phyloP scores from a whole-genome alignment of 23 tunicate genomes.

The Clavelina lepadiformis region DNA sequence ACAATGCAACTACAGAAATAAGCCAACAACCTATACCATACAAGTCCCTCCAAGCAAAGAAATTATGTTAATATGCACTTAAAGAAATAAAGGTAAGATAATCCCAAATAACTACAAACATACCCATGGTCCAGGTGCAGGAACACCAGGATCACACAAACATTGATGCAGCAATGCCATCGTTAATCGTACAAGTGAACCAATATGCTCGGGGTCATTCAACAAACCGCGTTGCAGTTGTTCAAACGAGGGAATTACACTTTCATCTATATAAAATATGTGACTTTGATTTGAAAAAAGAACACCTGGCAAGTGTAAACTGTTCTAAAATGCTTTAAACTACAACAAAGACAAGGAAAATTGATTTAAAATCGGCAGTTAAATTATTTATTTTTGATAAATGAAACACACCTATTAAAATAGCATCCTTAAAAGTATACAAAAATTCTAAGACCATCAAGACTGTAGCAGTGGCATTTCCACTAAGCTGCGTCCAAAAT shows the following conservation, averaged over 20 bases:
- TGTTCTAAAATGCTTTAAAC: neutral
- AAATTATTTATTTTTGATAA: constrained; percentile 2
- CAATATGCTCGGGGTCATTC: constrained; percentile 68
- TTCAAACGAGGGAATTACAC: constrained; percentile 60
- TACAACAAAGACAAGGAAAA: too few species aligned
- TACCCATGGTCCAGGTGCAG: constrained; percentile 98
- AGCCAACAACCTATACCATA: neutral
- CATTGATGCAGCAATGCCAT: constrained; percentile 85
- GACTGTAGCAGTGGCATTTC: constrained; percentile 69
- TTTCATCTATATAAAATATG: constrained; percentile 48
- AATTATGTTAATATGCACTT: neutral
- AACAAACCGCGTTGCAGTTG: constrained; percentile 69
- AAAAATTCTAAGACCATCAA: constrained; percentile 87
- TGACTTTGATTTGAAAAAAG: neutral
- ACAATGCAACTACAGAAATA: constrained; percentile 61
- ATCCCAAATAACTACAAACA: constrained; percentile 2
- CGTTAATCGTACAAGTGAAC: constrained; percentile 58
- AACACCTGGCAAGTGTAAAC: neutral
- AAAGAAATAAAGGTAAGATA: neutral
- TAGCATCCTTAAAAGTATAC: constrained; percentile 73
- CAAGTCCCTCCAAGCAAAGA: neutral
- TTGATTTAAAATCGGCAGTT: neutral
- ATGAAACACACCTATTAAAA: constrained; percentile 35
- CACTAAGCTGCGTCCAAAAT: constrained; percentile 55
- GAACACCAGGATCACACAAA: constrained; percentile 97